A percentile compares a stretch with the other conserved stretches of the same genome.
These are phyloP conservation scores for Halichondria panicea DNA, from an alignment of 37 sponge, comb jelly and placozoan genomes.

Conservation along the genomic window DNA sequence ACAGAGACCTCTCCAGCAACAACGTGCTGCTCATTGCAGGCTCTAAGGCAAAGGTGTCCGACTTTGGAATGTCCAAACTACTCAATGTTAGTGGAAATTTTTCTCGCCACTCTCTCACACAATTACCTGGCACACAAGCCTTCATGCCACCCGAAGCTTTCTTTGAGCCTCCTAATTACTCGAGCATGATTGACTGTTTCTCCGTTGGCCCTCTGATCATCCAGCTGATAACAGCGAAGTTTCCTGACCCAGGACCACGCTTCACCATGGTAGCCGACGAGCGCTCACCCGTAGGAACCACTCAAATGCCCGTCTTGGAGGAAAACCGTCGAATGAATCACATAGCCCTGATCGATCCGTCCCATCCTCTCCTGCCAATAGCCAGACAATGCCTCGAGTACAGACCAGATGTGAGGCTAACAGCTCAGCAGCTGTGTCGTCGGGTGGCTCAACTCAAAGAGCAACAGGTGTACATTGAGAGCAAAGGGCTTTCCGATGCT, in stretches of 20 bases:
- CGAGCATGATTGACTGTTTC: slow-evolving; percentile 1
- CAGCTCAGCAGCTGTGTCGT: slow-evolving; percentile 4
- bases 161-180: slow-evolving; percentile 2
- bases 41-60: slow-evolving; percentile 22
- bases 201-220: slow-evolving; percentile 10
- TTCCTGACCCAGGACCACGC: slow-evolving; percentile 12
- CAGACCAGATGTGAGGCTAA: slow-evolving; percentile 1
- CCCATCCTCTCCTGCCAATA: slow-evolving; percentile 14
- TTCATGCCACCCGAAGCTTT: slow-evolving; percentile 29
- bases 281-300: neutral
- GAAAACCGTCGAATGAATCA: slow-evolving; percentile 18
- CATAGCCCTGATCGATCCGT: slow-evolving; percentile 1
- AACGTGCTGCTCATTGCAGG: slow-evolving; percentile 29
- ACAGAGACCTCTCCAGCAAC: slow-evolving; percentile 44
- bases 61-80: slow-evolving; percentile 26
- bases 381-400: slow-evolving; percentile 14
- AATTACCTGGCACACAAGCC: slow-evolving; percentile 11
- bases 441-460: slow-evolving; percentile 4
- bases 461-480: neutral
- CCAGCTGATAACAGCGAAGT: neutral
- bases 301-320: slow-evolving; percentile 24
- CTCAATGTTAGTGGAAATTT: neutral
- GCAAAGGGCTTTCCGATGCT: too few relatives aligned
- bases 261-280: neutral
- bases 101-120: neutral